Conservation (phyloP, 2,113 vertebrate genomes). For the Microtus oregoni region DNA sequence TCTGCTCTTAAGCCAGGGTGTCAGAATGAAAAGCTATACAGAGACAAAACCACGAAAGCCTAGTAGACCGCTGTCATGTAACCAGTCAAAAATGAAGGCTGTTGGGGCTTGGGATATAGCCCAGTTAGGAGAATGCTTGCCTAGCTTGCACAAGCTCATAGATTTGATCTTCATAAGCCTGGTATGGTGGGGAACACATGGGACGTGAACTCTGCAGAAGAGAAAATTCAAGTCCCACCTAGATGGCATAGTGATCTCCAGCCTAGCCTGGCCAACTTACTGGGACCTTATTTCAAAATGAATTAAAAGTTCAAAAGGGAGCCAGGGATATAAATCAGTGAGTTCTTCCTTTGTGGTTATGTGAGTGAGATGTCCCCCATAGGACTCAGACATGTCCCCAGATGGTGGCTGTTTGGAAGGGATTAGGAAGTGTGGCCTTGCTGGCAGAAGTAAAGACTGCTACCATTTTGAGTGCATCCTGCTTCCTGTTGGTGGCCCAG, state of each 20-base stretch:
- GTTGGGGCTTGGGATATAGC: not conserved
- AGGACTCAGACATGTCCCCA: not conserved
- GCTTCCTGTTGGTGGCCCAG: not conserved
- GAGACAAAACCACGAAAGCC: not conserved
- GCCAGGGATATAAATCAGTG: not conserved
- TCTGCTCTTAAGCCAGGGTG: constrained; percentile 34
- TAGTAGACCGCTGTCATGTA: not conserved
- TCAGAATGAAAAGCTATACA: not conserved
- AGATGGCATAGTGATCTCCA: not conserved
- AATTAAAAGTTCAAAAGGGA: not conserved
- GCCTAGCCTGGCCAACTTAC: not conserved
- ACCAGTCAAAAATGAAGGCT: not conserved
- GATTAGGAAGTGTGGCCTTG: not conserved
- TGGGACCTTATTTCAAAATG: not conserved
- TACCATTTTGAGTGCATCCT: not conserved
- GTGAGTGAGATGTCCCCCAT: not conserved
- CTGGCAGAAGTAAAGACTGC: not conserved
- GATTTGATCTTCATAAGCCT: not conserved
- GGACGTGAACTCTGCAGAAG: not conserved
- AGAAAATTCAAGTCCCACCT: not conserved
- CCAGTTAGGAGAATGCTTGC: not conserved
- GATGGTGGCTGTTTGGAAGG: not conserved
- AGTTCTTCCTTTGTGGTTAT: not conserved
- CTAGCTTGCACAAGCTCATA: not conserved
- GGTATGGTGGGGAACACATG: not conserved